Evolutionary conservation across 2,888 invertebrate species (phyloP).

Genomic region (Ramazzottius varieornatus): DNA sequence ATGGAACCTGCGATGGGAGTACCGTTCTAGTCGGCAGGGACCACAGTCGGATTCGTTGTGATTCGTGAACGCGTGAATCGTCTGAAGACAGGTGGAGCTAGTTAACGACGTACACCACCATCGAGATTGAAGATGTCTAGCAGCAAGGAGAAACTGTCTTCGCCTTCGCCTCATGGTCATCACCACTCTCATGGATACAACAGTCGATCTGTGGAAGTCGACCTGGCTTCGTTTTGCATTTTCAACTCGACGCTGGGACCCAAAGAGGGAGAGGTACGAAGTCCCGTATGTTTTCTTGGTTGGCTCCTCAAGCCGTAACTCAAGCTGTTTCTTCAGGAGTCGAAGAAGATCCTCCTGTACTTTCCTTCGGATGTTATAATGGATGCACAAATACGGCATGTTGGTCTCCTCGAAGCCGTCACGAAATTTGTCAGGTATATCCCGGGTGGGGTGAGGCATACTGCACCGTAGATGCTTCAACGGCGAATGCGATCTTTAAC

Average conservation of each 20-base stretch:
- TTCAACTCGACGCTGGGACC: not conserved
- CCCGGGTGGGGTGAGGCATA: too few relatives aligned
- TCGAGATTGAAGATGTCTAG: too few relatives aligned
- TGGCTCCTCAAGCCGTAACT: not conserved
- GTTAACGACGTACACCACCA: too few relatives aligned
- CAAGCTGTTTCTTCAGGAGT: not conserved
- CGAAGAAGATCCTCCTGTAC: not conserved
- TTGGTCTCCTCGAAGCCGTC: not conserved
- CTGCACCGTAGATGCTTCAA: not conserved
- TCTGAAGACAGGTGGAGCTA: too few relatives aligned
- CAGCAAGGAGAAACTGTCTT: not conserved
- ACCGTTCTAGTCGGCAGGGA: too few relatives aligned
- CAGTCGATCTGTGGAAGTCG: not conserved
- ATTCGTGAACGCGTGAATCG: too few relatives aligned
- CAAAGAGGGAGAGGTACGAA: not conserved
- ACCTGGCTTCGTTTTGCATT: not conserved
- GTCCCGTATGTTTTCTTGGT: not conserved
- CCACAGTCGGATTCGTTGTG: too few relatives aligned
- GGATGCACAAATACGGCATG: not conserved
- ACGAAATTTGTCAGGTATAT: not conserved
- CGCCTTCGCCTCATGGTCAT: not conserved
- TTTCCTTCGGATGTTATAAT: not conserved
- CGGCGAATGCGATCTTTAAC: not conserved
- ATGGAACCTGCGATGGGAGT: too few relatives aligned
- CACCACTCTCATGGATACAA: too few relatives aligned